phyloP scores from a whole-genome alignment of 2,113 vertebrate species.

The Limanda limanda region DNA sequence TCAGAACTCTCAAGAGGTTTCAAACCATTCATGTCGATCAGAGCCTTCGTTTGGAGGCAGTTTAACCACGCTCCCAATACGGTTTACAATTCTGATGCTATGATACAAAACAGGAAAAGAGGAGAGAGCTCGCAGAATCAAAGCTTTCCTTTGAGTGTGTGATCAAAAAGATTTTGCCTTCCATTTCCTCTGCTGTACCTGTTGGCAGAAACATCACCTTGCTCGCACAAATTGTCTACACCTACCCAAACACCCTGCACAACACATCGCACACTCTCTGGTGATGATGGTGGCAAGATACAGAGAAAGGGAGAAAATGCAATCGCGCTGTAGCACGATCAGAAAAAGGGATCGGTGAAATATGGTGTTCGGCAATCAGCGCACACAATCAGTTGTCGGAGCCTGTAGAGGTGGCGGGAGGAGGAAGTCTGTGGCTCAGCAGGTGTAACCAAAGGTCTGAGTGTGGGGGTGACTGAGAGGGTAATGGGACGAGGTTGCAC shows the following conservation, averaged over 20 bases:
- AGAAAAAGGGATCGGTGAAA: conserved; percentile 39
- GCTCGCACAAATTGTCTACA: conserved; percentile 58
- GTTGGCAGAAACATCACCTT: conserved; percentile 59
- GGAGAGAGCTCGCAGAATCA: conserved; percentile 53
- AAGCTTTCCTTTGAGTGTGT: conserved; percentile 71
- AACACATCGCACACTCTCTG: conserved; percentile 28
- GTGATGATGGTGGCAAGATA: conserved; percentile 22
- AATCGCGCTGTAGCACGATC: conserved; percentile 13
- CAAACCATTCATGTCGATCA: conserved; percentile 53
- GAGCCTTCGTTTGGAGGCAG: conserved; percentile 33
- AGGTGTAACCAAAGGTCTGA: conserved; percentile 57
- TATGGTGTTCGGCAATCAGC: conserved; percentile 60
- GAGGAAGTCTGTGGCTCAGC: conserved; percentile 49
- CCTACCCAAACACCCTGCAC: conserved; percentile 1
- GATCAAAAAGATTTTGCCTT: conserved; percentile 70
- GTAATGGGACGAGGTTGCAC: conserved; percentile 51
- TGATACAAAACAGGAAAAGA: conserved; percentile 21
- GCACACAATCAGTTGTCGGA: conserved; percentile 62
- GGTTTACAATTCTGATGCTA: conserved; percentile 41
- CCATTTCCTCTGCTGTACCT: conserved; percentile 64
- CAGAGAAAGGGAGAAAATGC: conserved; percentile 43
- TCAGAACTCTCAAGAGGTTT: conserved; percentile 45
- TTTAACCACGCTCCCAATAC: conserved; percentile 41
- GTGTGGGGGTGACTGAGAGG: conserved; percentile 38
- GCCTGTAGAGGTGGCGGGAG: conserved; percentile 26